Base-by-base conservation (phyloP, 1,140 invertebrate genomes). In the Hylaeus volcanicus region DNA sequence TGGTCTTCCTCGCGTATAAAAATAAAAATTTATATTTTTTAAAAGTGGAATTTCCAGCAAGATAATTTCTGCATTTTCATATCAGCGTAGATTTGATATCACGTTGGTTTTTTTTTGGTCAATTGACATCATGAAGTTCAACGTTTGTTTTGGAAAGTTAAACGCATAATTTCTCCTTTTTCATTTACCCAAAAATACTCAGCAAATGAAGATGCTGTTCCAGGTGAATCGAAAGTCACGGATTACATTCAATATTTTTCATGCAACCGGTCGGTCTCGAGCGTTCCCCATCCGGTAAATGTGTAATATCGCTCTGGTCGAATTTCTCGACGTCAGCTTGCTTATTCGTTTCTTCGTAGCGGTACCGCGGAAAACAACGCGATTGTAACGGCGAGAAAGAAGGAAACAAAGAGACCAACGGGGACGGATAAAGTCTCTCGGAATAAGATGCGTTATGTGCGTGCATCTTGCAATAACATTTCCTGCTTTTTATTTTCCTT, bases 371-470 rank as follows among this genome's bases (percentile, higher is more conserved):
- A 53, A 51, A n/a, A 73, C 5, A 12, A 12, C 45, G 11, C 53
- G 55, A 15, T 58, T 11, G 3, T 37, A 66, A 60, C 11, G 68
- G 58, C 43, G 55, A 55, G 26, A 12, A 51, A 5, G 37, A 37
- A 1, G 26, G 8, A 5, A 61, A 26, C 11, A 45, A 41, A 8
- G n/a, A 12, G 55, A 60, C 0, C 14, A 71, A n/a, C 53, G 12
- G n/a, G 12, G 51, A 61, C 8, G 9, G 75, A 77, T 71, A 68
- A 61, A 55, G 55, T n/a, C 37, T n/a, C 26, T 5, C 6, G 55
- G 78, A 26, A 70, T 41, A 39, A 72, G 65, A 76, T 63, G 77
- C 70, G 68, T 82, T 60, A 48, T 26, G 64, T 48, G 15, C 53
- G 53, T 69, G 53, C 9, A 45, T 43, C 8, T n/a, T 12, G 39